phyloP scores from a whole-genome alignment of 2,113 vertebrate genomes.

The Pteronura brasiliensis region DNA sequence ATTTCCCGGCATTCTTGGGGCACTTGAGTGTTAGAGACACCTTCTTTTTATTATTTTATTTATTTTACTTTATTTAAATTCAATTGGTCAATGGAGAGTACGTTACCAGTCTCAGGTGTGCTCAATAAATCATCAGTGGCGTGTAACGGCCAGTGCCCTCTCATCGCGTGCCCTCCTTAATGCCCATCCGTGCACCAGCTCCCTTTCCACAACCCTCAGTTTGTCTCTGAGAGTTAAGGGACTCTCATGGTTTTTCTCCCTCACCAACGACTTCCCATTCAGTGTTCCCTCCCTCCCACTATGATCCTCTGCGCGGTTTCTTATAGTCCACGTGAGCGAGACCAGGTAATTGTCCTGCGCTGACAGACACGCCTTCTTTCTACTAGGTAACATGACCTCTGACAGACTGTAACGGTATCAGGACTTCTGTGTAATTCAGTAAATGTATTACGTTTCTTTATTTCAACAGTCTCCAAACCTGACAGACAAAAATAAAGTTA shows the following conservation, averaged over 20 bases:
- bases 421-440: no score
- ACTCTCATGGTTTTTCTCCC: background rate
- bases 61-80: background rate
- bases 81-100: background rate
- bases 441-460: background rate
- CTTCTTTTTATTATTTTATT: background rate
- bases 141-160: rapidly evolving
- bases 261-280: background rate
- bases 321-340: background rate
- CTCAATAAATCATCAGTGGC: background rate
- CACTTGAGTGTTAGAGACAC: rapidly evolving
- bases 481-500: background rate
- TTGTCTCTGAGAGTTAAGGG: background rate
- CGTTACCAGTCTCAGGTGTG: background rate
- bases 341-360: background rate
- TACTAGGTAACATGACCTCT: rapidly evolving
- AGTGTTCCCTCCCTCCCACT: background rate
- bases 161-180: background rate
- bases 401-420: rapidly evolving
- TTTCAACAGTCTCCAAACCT: background rate
- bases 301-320: background rate
- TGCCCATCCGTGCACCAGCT: background rate
- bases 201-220: background rate
- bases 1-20: rapidly evolving
- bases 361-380: background rate